Evolutionary conservation across 2,888 invertebrate species (phyloP), one percentile per base, ranked within the genome.

Genomic region (Hedychridium roseum): DNA sequence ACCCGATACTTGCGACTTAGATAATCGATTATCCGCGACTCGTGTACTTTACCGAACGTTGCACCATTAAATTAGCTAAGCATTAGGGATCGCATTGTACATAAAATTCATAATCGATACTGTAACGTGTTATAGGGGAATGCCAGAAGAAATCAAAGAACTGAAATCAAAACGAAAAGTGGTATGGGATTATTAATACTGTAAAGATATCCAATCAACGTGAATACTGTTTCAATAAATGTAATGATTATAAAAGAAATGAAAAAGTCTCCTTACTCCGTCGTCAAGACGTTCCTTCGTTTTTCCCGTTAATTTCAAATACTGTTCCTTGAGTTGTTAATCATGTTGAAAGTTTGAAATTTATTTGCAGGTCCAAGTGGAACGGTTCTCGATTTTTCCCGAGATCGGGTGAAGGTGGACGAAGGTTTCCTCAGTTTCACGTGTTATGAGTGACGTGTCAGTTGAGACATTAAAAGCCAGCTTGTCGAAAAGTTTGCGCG

Each of bases 161-260:
- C 30, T 20, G 36, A 17, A 36, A 21, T 16, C 31, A 32, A 31
- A 50, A 38, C 32, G 18, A 38, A 56, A 51, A 15, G 40, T 41
- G 58, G 61, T 45, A 57, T 52, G 42, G 56, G 55, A 62, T n/a
- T 60, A 70, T 51, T 57, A 64, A 47, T 67, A 71, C 60, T 71
- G 71, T 71, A 67, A 69, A 68, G 60, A 69, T 70, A 73, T 70
- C 65, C 70, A 66, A n/a, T 73, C 68, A 70, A 67, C 72, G 73
- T 72, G 70, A 66, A 66, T 67, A 70, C 66, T 73, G 73, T 73
- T 73, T 73, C 69, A 73, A 73, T 73, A 73, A 72, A 73, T 73
- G 73, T 73, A 73, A 70, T 64, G 61, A 73, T 70, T 64, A 71
- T 67, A 61, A 65, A 62, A 61, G 55, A 57, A 58, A 52, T 42